phyloP scores from a whole-genome alignment of 2,888 invertebrate species.

The Agrochola litura region DNA sequence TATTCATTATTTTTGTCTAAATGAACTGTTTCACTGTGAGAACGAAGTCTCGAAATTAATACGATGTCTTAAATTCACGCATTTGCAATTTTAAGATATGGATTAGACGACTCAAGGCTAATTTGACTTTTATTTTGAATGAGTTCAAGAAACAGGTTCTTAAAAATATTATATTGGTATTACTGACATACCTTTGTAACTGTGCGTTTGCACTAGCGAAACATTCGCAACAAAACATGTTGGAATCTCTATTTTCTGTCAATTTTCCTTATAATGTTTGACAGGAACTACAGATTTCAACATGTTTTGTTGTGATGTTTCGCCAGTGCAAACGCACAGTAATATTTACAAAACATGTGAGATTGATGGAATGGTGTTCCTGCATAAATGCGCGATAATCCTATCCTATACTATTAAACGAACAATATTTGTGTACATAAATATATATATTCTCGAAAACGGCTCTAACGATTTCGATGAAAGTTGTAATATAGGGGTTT shows the following conservation, averaged over 20 bases:
- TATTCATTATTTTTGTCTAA: not conserved
- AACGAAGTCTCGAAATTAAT: not conserved
- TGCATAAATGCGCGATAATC: not conserved
- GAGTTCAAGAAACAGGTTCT: constrained; percentile 33
- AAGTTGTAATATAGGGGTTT: too few relatives aligned
- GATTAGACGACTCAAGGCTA: constrained; percentile 24
- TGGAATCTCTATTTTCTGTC: too few relatives aligned
- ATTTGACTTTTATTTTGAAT: constrained; percentile 4
- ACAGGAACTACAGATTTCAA: too few relatives aligned
- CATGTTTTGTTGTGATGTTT: too few relatives aligned
- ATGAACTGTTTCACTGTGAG: not conserved
- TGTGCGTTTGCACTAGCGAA: too few relatives aligned
- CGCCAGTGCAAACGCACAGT: too few relatives aligned
- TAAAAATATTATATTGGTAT: not conserved
- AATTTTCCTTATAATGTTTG: too few relatives aligned
- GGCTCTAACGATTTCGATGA: too few relatives aligned
- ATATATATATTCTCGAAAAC: too few relatives aligned
- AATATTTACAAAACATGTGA: not conserved
- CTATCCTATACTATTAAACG: not conserved
- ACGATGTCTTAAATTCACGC: not conserved
- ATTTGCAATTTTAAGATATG: constrained; percentile 15
- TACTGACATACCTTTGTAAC: not conserved
- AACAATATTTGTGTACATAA: too few relatives aligned
- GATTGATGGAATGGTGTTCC: not conserved
- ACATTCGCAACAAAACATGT: too few relatives aligned